Conservation (phyloP, 2,797 vertebrate species). For the Lepilemur ruficaudatus region DNA sequence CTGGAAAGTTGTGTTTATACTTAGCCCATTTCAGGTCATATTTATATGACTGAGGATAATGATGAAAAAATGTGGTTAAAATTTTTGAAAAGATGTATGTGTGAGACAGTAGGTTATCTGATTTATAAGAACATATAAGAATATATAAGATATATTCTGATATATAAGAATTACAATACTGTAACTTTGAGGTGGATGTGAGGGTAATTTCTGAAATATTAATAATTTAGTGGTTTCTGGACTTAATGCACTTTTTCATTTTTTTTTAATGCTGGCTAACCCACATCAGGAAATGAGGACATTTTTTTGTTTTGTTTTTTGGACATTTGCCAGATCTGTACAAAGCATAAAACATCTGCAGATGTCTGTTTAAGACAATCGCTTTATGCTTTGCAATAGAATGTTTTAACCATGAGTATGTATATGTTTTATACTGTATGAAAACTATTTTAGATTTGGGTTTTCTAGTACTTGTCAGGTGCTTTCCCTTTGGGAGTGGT, state of each 20-base stretch:
- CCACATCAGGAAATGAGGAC: conserved; percentile 25
- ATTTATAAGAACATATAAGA: neutral
- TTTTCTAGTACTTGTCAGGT: neutral
- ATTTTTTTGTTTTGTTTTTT: neutral
- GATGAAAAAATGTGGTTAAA: conserved; percentile 19
- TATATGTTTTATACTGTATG: neutral
- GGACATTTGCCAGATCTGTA: conserved; percentile 15
- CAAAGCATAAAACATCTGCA: conserved; percentile 29
- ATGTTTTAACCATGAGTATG: neutral
- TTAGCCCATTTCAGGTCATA: neutral
- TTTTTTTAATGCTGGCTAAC: neutral
- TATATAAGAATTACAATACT: neutral
- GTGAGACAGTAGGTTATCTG: neutral
- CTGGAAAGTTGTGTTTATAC: neutral
- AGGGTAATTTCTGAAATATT: conserved; percentile 6
- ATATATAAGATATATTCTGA: no score
- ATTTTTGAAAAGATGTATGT: neutral
- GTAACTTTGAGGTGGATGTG: neutral
- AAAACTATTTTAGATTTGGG: neutral
- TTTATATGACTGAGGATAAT: neutral
- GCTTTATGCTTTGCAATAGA: neutral
- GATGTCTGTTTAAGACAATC: conserved; percentile 3
- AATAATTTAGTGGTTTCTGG: neutral
- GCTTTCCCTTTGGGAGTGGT: neutral
- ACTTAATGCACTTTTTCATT: neutral